A percentile compares a stretch with the other conserved stretches of the same genome.
Evolutionary conservation across 2,888 invertebrate genomes (phyloP).

Genomic region (Eupithecia inturbata): DNA sequence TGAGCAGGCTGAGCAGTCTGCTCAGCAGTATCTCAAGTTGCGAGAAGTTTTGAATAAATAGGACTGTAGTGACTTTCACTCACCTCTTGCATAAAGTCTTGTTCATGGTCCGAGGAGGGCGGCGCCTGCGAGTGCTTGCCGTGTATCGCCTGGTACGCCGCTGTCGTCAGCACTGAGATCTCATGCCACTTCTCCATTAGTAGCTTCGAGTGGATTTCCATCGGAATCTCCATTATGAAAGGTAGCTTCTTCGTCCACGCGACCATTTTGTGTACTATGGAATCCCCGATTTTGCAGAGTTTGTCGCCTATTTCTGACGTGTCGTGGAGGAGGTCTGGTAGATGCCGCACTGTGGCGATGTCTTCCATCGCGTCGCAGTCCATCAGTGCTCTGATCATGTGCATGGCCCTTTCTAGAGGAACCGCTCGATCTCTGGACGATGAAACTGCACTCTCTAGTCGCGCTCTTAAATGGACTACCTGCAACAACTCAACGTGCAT

Average conservation of each 20-base stretch:
- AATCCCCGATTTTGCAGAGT: slow-evolving; percentile 98
- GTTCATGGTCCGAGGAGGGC: slow-evolving; percentile 84
- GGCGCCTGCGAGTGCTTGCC: slow-evolving; percentile 83
- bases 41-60: background rate
- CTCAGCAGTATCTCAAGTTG: background rate
- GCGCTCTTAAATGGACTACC: slow-evolving; percentile 93
- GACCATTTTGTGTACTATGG: slow-evolving; percentile 98
- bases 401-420: slow-evolving; percentile 92
- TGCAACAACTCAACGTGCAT: slow-evolving; percentile 51
- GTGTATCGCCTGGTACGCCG: slow-evolving; percentile 96
- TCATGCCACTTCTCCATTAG: slow-evolving; percentile 99
- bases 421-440: slow-evolving; percentile 93
- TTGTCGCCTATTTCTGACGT: slow-evolving; percentile 96
- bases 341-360: slow-evolving; percentile 95
- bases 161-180: slow-evolving; percentile 95
- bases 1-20: too few relatives aligned
- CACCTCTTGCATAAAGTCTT: slow-evolving; percentile 95
- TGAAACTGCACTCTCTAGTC: slow-evolving; percentile 94
- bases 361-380: slow-evolving; percentile 99
- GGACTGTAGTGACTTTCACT: slow-evolving; percentile 46
- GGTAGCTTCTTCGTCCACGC: slow-evolving; percentile 99
- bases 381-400: slow-evolving; percentile 96
- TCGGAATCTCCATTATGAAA: slow-evolving; percentile 97
- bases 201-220: slow-evolving; percentile 97
- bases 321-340: slow-evolving; percentile 95